phyloP scores from a whole-genome alignment of 2,797 vertebrate species.

The Petrocephalus sullivani region DNA sequence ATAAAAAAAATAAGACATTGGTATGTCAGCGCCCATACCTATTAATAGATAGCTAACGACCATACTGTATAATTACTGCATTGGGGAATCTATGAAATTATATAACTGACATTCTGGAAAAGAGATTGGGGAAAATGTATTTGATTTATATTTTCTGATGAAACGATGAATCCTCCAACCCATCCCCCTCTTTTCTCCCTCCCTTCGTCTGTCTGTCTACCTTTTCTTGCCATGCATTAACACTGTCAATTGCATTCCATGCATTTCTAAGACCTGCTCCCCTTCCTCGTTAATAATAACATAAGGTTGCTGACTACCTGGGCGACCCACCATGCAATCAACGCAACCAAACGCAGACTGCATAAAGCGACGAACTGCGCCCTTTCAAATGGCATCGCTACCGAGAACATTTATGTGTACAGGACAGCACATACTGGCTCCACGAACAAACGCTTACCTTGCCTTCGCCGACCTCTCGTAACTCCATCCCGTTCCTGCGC shows the following conservation, averaged over 20 bases:
- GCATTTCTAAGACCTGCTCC: conserved; percentile 52
- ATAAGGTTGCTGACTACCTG: conserved; percentile 46
- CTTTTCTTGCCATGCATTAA: conserved; percentile 53
- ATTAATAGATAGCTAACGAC: not conserved
- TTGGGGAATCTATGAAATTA: not conserved
- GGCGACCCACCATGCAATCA: conserved; percentile 46
- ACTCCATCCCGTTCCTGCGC: conserved; percentile 56
- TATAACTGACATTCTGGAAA: not conserved
- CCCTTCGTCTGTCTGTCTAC: conserved; percentile 37
- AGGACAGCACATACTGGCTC: conserved; percentile 30
- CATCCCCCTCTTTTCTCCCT: conserved; percentile 32
- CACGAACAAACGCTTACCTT: conserved; percentile 58
- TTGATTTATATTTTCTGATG: conserved; percentile 5
- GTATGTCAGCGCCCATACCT: not conserved
- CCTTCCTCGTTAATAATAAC: conserved; percentile 48
- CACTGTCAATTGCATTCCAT: conserved; percentile 69
- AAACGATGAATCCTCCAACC: conserved; percentile 48
- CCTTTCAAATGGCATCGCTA: not conserved
- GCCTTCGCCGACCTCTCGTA: conserved; percentile 68
- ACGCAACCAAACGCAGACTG: conserved; percentile 11
- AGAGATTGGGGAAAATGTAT: not conserved
- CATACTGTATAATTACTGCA: not conserved
- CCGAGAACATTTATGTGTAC: conserved; percentile 36
- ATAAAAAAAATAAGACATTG: conserved; percentile 14
- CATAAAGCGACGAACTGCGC: conserved; percentile 30